Evolutionary conservation across 2,113 vertebrate genomes (phyloP), one percentile per base, ranked within the genome.

Genomic region (Urocolius indicus): DNA sequence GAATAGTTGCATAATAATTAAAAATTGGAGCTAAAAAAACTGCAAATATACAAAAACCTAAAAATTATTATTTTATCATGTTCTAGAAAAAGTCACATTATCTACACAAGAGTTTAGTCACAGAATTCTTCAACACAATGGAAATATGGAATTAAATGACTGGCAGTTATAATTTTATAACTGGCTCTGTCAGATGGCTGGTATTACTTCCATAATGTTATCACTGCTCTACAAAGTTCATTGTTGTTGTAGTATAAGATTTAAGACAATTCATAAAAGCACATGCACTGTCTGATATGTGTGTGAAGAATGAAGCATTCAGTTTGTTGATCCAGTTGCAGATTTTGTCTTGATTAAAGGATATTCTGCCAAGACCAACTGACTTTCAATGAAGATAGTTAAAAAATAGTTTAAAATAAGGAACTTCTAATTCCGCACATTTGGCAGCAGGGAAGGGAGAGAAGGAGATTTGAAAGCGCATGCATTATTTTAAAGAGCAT

Each of bases 381-480:
- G 38, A 43, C 11, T 85, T 73, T 73, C 61, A 54, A 66, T 62
- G 58, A 82, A 85, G 27, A 17, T 73, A 78, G 87, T 67, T 21
- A 79, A 91, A 94, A 73, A 8, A 19, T 5, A 62, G 21, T 83
- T 80, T 87, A 41, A 73, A 86, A 84, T 43, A 85, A 77, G 20
- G 13, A 75, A 38, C 34, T 74, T 69, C 10, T 45, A 61, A 84
- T 83, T 83, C n/a, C 29, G 7, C 6, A 18, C 2, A 30, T 11
- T 12, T 6, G 54, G 29, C 20, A 26, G 5, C 38, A 12, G 10
- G 2, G 2, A 5, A 3, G 3, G 5, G 21, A 11, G 3, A 10
- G 17, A 34, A 82, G 16, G 21, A 49, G 13, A 15, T 21, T 84
- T 87, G 30, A 68, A 92, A 54, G 4, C 54, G 46, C 6, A 18